Evolutionary conservation across 2,888 invertebrate genomes (phyloP).

Genomic region (Aproaerema taeniolella): DNA sequence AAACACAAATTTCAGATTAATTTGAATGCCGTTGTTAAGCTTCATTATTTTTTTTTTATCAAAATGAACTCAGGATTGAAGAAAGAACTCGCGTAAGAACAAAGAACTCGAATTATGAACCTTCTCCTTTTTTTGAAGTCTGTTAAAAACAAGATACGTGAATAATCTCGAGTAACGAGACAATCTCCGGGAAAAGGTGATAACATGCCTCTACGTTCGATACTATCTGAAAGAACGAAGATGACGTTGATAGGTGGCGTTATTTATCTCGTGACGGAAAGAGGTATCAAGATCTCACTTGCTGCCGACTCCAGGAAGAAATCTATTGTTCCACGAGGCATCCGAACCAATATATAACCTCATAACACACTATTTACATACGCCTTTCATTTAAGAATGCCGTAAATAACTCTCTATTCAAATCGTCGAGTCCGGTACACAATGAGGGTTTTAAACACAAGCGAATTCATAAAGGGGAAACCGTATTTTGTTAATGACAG

Average conservation of each 20-base stretch:
- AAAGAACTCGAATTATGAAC: too few species aligned
- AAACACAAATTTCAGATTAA: too few species aligned
- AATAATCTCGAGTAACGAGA: too few species aligned
- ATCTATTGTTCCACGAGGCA: constrained; percentile 47
- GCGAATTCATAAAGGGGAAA: constrained; percentile 33
- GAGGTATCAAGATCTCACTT: constrained; percentile 31
- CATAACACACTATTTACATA: constrained; percentile 42
- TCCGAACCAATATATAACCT: constrained; percentile 29
- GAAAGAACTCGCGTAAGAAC: too few species aligned
- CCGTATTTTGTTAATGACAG: constrained; percentile 47
- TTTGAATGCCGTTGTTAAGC: too few species aligned
- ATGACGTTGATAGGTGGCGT: constrained; percentile 36
- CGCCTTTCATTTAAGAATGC: constrained; percentile 40
- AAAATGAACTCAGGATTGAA: too few species aligned
- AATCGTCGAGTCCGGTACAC: constrained; percentile 33
- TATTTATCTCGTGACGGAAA: constrained; percentile 47
- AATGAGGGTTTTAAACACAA: constrained; percentile 29
- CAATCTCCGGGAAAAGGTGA: constrained; percentile 24
- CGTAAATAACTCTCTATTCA: constrained; percentile 33
- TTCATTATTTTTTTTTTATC: too few species aligned
- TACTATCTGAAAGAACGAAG: too few species aligned
- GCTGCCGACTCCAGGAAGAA: constrained; percentile 38
- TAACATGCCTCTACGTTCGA: too few species aligned
- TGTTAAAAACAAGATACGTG: too few species aligned
- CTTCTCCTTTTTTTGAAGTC: too few species aligned